Conservation (phyloP, 2,113 vertebrate genomes). For the Anhinga rufa region DNA sequence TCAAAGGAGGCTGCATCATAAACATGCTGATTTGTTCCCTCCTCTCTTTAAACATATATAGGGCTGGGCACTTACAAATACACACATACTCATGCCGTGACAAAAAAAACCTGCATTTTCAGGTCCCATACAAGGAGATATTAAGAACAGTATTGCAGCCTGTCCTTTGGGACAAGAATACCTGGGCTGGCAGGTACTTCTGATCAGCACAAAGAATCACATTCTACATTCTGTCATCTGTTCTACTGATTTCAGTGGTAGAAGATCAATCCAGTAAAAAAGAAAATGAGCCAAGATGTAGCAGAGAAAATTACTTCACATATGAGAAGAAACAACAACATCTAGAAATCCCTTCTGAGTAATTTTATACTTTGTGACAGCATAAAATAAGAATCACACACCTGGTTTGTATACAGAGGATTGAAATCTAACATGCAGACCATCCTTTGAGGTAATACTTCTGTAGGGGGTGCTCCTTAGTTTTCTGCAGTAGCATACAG, state of each 20-base stretch:
- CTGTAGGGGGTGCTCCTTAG: neutral
- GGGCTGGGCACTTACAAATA: neutral
- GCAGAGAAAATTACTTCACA: neutral
- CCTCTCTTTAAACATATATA: neutral
- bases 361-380: neutral
- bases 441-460: neutral
- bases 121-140: neutral
- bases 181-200: neutral
- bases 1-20: neutral
- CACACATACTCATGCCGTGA: rapidly evolving
- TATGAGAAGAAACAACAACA: neutral
- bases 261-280: neutral
- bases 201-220: neutral
- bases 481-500: neutral
- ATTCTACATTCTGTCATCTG: neutral
- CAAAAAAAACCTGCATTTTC: neutral
- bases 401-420: neutral
- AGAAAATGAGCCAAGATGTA: neutral
- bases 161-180: neutral
- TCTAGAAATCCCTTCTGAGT: neutral
- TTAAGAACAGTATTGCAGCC: neutral
- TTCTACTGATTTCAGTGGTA: neutral
- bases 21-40: neutral
- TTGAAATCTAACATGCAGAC: neutral
- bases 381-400: neutral